phyloP scores from a whole-genome alignment of 2,797 vertebrate genomes.

The Erithacus rubecula region DNA sequence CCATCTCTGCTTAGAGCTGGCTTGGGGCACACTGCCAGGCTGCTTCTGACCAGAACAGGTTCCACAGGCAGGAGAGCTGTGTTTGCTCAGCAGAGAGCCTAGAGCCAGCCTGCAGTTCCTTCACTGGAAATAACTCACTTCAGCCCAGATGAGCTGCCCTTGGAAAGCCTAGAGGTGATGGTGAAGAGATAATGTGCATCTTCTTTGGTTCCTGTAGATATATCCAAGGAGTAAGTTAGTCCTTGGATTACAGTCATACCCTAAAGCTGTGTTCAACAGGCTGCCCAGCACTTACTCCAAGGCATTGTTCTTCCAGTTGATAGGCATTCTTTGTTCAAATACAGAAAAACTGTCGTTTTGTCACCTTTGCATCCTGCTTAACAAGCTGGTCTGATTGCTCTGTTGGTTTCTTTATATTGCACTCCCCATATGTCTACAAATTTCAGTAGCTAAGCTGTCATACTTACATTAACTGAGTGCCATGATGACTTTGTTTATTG shows the following conservation, averaged over 20 bases:
- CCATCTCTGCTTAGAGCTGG: neutral
- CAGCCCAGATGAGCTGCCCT: neutral
- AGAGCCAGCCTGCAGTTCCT: neutral
- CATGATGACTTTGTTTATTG: neutral
- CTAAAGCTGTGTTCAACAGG: neutral
- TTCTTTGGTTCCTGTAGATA: neutral
- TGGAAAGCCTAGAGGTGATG: neutral
- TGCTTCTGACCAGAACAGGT: neutral
- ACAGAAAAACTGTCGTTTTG: neutral
- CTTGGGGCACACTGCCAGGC: neutral
- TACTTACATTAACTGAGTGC: neutral
- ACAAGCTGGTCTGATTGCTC: neutral
- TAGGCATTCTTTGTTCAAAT: neutral
- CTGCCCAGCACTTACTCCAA: neutral
- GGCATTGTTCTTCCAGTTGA: neutral
- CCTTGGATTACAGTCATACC: neutral
- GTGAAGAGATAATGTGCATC: neutral
- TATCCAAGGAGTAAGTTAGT: neutral
- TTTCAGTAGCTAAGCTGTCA: neutral
- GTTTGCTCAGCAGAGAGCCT: neutral
- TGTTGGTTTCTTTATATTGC: neutral
- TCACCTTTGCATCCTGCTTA: neutral
- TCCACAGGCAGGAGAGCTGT: neutral
- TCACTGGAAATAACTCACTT: neutral
- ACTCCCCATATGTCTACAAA: neutral